These are phyloP conservation scores for Sarcoramphus papa DNA, from an alignment of 2,797 vertebrate genomes.

Conservation along the genomic window DNA sequence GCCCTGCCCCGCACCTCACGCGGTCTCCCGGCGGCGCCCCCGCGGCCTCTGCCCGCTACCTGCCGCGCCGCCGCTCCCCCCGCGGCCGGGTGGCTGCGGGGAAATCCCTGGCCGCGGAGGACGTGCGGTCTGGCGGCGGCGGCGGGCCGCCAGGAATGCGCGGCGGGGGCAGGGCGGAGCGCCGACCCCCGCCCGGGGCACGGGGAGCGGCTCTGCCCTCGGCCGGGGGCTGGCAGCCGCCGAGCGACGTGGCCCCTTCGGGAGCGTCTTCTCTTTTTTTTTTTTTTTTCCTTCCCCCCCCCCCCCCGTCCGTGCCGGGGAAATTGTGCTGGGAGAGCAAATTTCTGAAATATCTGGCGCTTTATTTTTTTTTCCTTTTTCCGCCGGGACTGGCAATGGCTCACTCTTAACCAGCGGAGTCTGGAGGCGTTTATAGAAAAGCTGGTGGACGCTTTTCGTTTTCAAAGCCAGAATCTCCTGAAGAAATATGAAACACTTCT, in stretches of 20 bases:
- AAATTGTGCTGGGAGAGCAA: constrained; percentile 36
- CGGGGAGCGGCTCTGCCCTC: neutral
- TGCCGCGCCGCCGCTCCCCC: neutral
- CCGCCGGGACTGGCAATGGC: neutral
- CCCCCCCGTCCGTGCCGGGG: neutral
- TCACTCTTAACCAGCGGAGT: neutral
- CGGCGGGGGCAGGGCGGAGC: neutral
- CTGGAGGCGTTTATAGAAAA: constrained; percentile 4
- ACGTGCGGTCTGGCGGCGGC: neutral
- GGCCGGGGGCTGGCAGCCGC: neutral
- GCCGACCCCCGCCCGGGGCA: neutral
- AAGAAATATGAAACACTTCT: constrained; percentile 26
- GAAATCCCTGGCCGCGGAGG: neutral
- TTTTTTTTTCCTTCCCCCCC: too few species aligned
- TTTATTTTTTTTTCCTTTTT: neutral
- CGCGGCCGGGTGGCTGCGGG: too few species aligned
- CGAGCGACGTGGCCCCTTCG: neutral
- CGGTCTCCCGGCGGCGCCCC: neutral
- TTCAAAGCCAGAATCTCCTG: neutral
- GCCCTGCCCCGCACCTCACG: neutral
- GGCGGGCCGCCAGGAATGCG: neutral
- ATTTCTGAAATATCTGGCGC: constrained; percentile 46
- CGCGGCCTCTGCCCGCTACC: neutral
- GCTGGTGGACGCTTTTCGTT: neutral
- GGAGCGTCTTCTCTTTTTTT: neutral